Percentiles rank a stretch among this genome's conserved stretches.
phyloP scores from a whole-genome alignment of 1,140 invertebrate species.

The Chymomyza costata region DNA sequence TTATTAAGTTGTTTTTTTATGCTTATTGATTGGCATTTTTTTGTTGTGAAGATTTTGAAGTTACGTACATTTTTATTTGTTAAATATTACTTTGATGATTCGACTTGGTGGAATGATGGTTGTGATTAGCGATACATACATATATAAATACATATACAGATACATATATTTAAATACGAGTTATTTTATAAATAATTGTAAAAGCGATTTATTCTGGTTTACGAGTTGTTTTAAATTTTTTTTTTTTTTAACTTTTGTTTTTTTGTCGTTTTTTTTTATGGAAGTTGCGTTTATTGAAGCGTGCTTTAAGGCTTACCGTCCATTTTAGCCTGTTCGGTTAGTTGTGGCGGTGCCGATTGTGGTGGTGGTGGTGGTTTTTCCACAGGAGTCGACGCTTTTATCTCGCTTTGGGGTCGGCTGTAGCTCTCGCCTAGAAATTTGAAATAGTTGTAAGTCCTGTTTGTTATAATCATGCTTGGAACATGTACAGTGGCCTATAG shows the following conservation, averaged over 20 bases:
- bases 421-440: constrained; percentile 66
- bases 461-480: too few relatives aligned
- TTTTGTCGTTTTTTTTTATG: constrained; percentile 54
- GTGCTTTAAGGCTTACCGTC: constrained; percentile 74
- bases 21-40: constrained; percentile 54
- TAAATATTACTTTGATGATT: constrained; percentile 42
- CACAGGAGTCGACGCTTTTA: constrained; percentile 81
- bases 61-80: constrained; percentile 15
- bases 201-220: constrained; percentile 60
- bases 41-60: constrained; percentile 38
- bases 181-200: constrained; percentile 73
- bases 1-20: too few relatives aligned
- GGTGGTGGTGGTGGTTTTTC: constrained; percentile 80
- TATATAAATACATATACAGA: constrained; percentile 64
- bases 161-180: constrained; percentile 71
- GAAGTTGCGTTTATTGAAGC: constrained; percentile 73
- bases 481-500: too few relatives aligned
- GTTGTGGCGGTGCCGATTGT: constrained; percentile 81
- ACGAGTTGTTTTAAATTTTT: constrained; percentile 10
- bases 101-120: constrained; percentile 53
- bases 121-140: constrained; percentile 73
- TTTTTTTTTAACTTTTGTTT: constrained; percentile 26
- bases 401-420: constrained; percentile 82
- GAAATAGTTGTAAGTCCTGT: not conserved
- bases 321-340: constrained; percentile 77